These are phyloP conservation scores for Oryzias melastigma DNA, from an alignment of 2,113 vertebrate species.

Conservation along the genomic window DNA sequence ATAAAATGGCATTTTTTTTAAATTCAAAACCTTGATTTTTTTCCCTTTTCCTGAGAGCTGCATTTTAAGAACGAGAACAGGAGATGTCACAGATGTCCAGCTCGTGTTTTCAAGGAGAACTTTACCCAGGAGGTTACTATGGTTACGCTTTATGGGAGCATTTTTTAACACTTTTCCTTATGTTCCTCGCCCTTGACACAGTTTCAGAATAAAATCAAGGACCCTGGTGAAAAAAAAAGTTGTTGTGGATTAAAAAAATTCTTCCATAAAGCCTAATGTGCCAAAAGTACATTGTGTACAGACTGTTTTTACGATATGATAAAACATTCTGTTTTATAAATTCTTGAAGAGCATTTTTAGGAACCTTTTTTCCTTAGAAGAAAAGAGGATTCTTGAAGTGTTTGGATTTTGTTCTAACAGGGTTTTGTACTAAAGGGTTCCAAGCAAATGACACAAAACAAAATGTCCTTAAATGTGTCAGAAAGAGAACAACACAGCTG, in stretches of 20 bases:
- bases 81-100: constrained; percentile 1
- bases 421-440: too few species aligned
- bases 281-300: not conserved
- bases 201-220: constrained; percentile 41
- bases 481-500: not conserved
- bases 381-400: too few species aligned
- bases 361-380: too few species aligned
- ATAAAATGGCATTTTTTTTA: too few species aligned
- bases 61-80: constrained; percentile 6
- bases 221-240: constrained; percentile 7
- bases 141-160: constrained; percentile 33
- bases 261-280: not conserved
- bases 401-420: too few species aligned
- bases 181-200: constrained; percentile 54
- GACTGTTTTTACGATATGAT: too few species aligned
- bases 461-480: constrained; percentile 2
- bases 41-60: not conserved
- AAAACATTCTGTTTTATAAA: too few species aligned
- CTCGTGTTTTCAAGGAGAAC: constrained; percentile 35
- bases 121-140: constrained; percentile 36
- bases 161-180: constrained; percentile 17
- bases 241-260: constrained; percentile 11
- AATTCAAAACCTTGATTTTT: not conserved
- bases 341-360: too few species aligned
- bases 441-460: not conserved